Percentiles rank a stretch among this genome's conserved stretches.
Conservation (phyloP, 2,797 vertebrate species). For the Hafferia zeledoni region DNA sequence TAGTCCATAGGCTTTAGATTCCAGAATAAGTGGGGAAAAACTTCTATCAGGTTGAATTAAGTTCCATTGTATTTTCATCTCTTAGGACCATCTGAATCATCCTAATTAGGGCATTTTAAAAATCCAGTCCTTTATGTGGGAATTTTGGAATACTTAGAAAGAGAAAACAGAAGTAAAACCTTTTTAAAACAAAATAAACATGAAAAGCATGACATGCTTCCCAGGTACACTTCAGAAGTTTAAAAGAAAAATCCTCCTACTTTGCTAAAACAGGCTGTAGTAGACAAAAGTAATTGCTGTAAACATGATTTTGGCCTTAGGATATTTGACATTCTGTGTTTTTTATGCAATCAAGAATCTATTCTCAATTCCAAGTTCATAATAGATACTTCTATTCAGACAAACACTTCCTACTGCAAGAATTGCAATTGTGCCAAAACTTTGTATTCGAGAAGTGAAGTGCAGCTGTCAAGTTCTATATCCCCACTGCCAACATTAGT, state of each 20-base stretch:
- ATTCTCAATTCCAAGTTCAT: neutral
- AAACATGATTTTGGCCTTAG: neutral
- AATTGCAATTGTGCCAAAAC: neutral
- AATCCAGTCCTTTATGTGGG: neutral
- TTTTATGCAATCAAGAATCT: neutral
- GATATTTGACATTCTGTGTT: neutral
- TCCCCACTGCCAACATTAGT: neutral
- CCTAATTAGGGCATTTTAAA: neutral
- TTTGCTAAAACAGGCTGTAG: neutral
- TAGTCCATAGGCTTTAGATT: neutral
- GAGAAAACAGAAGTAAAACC: neutral
- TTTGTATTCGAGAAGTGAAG: neutral
- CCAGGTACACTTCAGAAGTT: neutral
- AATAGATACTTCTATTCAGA: neutral
- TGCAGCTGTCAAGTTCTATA: neutral
- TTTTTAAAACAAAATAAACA: neutral
- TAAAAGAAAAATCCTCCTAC: neutral
- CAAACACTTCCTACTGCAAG: neutral
- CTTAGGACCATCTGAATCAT: neutral
- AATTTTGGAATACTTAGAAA: neutral
- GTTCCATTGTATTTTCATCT: neutral
- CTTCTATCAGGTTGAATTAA: neutral
- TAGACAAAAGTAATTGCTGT: neutral
- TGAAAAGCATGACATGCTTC: neutral
- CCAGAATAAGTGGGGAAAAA: neutral